Conservation (phyloP, 2,797 vertebrate genomes). For the Micrastur ruficollis region DNA sequence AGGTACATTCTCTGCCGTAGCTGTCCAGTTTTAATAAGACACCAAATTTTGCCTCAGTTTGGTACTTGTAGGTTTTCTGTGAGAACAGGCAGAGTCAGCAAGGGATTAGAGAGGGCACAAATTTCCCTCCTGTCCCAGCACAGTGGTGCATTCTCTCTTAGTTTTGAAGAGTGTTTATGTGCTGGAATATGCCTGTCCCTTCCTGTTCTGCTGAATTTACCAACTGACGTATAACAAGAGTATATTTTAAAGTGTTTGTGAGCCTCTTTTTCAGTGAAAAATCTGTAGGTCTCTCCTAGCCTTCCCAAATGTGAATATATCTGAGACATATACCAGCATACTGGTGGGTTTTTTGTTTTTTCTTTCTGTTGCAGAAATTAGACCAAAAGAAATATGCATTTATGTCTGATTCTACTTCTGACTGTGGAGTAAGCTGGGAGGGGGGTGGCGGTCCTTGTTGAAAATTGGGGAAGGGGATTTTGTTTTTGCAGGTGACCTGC, state of each 20-base stretch:
- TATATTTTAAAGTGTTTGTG: constrained; percentile 8
- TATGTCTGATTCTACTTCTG: neutral
- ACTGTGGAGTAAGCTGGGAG: neutral
- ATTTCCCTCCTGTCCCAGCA: neutral
- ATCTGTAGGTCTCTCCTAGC: constrained; percentile 8
- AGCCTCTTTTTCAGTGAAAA: neutral
- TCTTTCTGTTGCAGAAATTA: neutral
- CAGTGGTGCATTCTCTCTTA: neutral
- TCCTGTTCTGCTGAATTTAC: neutral
- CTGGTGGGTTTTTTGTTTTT: neutral
- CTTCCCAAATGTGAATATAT: neutral
- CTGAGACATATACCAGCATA: neutral
- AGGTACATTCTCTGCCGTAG: neutral
- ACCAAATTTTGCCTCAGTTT: neutral
- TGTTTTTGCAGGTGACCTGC: neutral
- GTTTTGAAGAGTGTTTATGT: neutral
- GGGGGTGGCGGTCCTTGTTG: neutral
- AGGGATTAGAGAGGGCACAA: neutral
- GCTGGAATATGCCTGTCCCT: neutral
- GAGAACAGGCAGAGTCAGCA: neutral
- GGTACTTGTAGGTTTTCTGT: neutral
- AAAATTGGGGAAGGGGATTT: neutral
- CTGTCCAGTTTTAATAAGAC: neutral
- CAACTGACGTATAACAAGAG: neutral
- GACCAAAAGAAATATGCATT: neutral